These are phyloP conservation scores for Scleropages formosus DNA, from an alignment of 2,797 vertebrate species.

Conservation along the genomic window DNA sequence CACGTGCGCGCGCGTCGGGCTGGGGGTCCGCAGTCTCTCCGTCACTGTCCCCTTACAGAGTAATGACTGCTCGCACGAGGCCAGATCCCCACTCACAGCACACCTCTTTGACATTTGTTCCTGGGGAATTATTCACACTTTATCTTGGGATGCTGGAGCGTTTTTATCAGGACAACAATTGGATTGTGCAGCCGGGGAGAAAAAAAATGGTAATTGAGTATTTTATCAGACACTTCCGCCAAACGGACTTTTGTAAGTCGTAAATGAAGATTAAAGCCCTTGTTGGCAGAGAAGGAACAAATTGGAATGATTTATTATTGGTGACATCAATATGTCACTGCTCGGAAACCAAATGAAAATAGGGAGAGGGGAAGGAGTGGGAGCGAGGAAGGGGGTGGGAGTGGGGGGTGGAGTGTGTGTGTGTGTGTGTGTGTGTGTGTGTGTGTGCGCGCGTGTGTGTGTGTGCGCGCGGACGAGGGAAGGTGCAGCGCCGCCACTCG, in stretches of 20 bases:
- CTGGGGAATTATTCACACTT: constrained; percentile 73
- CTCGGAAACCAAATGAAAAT: constrained; percentile 64
- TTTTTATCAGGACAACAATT: constrained; percentile 71
- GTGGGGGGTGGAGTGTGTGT: constrained; percentile 20
- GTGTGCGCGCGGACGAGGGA: constrained; percentile 26
- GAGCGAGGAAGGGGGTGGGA: constrained; percentile 36
- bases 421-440: constrained; percentile 35
- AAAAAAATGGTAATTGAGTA: constrained; percentile 77
- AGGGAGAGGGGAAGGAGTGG: constrained; percentile 35
- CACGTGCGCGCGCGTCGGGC: not conserved
- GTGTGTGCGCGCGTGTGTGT: not conserved
- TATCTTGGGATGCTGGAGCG: constrained; percentile 64
- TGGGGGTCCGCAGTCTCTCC: constrained; percentile 39
- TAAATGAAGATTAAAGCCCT: constrained; percentile 84
- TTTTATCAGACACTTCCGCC: constrained; percentile 79
- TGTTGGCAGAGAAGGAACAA: constrained; percentile 76
- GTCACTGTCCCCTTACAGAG: constrained; percentile 62
- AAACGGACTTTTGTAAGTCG: constrained; percentile 72
- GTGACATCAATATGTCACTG: constrained; percentile 73
- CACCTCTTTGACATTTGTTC: constrained; percentile 69
- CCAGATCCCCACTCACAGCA: constrained; percentile 54
- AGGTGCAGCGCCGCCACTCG: constrained; percentile 51
- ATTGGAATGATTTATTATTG: constrained; percentile 81
- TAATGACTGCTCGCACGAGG: constrained; percentile 63
- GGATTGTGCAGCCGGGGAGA: constrained; percentile 56